phyloP scores from a whole-genome alignment of 1,140 invertebrate species.

The Macrosteles quadrilineatus region DNA sequence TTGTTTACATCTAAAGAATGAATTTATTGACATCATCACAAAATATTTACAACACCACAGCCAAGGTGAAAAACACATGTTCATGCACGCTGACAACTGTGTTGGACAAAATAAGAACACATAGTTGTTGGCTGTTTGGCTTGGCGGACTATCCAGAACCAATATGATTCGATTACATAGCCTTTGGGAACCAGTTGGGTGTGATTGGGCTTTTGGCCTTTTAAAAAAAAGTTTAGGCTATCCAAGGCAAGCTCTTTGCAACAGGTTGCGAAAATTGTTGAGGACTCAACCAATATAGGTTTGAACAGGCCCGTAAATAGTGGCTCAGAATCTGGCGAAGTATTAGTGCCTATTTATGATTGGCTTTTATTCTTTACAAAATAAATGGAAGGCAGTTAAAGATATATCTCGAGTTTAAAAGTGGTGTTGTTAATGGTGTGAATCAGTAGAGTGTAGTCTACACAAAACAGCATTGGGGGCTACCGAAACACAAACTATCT shows the following conservation, averaged over 20 bases:
- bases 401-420: not conserved
- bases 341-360: not conserved
- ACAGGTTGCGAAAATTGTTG: not conserved
- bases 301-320: not conserved
- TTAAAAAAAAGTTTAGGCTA: not conserved
- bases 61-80: too few relatives aligned
- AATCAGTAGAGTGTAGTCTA: not conserved
- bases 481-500: not conserved
- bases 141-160: not conserved
- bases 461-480: not conserved
- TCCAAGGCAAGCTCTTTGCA: not conserved
- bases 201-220: not conserved
- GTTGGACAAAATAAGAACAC: not conserved
- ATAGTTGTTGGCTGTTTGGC: not conserved
- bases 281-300: not conserved
- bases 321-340: not conserved
- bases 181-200: not conserved
- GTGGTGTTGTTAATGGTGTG: not conserved
- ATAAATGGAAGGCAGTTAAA: not conserved
- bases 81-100: too few relatives aligned
- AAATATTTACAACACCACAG: too few relatives aligned
- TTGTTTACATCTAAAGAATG: too few relatives aligned
- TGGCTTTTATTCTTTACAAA: not conserved
- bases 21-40: too few relatives aligned
- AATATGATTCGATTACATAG: not conserved